Evolutionary conservation across 2,113 vertebrate species (phyloP).

Genomic region (Eclectus roratus): DNA sequence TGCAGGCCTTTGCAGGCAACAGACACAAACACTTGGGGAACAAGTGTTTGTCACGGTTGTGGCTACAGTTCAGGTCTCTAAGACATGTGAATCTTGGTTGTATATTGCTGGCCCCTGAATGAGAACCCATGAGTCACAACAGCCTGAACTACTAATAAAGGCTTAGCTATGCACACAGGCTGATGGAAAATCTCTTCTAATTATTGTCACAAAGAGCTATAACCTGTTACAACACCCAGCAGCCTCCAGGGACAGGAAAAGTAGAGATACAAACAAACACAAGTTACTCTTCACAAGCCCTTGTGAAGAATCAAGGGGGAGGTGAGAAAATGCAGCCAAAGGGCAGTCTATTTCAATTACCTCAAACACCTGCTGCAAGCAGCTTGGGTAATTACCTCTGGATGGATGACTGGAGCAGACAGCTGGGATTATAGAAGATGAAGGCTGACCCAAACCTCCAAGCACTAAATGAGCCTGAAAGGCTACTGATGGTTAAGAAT

Average conservation of each 20-base stretch:
- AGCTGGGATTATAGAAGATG: background rate
- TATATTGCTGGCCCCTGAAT: background rate
- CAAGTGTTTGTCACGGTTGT: background rate
- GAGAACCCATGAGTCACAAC: background rate
- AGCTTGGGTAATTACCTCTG: background rate
- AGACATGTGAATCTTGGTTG: background rate
- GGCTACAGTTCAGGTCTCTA: background rate
- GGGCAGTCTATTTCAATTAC: background rate
- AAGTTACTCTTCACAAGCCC: background rate
- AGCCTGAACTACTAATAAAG: background rate
- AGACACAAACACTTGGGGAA: background rate
- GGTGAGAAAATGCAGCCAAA: background rate
- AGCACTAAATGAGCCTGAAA: background rate
- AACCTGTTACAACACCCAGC: background rate
- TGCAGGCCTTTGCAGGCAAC: background rate
- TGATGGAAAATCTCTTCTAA: background rate
- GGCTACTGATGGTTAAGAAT: background rate
- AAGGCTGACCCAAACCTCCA: background rate
- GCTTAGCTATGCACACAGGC: fast-evolving
- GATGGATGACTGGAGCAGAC: background rate
- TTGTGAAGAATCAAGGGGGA: background rate
- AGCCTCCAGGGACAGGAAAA: background rate
- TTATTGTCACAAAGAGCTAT: background rate
- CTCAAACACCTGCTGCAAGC: background rate
- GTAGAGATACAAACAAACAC: background rate